These are phyloP conservation scores for Cremastinae sp. DNA, from an alignment of 2,888 invertebrate genomes.

Conservation along the genomic window DNA sequence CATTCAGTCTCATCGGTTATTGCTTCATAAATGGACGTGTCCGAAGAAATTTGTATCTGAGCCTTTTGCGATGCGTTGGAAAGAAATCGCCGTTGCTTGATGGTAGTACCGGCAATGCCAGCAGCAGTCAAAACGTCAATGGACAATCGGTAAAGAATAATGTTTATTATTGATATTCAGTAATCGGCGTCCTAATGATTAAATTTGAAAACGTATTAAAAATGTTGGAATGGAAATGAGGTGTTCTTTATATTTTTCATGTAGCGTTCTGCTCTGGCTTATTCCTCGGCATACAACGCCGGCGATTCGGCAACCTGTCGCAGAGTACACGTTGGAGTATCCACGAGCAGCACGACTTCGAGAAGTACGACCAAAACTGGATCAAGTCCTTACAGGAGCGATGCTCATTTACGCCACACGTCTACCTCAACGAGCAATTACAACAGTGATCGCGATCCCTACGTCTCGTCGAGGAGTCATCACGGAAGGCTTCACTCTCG, in stretches of 20 bases:
- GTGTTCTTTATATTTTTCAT: conserved; percentile 52
- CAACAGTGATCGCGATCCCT: conserved; percentile 82
- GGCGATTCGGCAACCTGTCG: conserved; percentile 83
- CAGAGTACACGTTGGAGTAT: conserved; percentile 92
- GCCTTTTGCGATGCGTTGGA: conserved; percentile 88
- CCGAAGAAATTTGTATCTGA: conserved; percentile 87
- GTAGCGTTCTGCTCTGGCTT: conserved; percentile 90
- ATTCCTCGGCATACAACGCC: conserved; percentile 90
- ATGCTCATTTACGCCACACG: conserved; percentile 90
- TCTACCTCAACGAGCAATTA: conserved; percentile 94
- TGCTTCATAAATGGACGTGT: conserved; percentile 93
- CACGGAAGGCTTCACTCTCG: conserved; percentile 70
- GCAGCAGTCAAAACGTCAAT: conserved; percentile 89
- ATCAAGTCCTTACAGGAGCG: conserved; percentile 94
- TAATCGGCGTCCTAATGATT: too few relatives aligned
- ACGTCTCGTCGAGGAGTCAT: conserved; percentile 75
- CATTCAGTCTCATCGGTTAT: conserved; percentile 92
- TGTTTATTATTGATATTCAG: too few relatives aligned
- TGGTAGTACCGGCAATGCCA: conserved; percentile 86
- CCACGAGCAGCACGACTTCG: conserved; percentile 96
- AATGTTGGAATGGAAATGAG: too few relatives aligned
- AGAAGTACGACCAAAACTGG: conserved; percentile 96
- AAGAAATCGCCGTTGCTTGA: conserved; percentile 90
- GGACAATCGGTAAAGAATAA: conserved; percentile 82
- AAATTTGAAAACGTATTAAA: too few relatives aligned